A percentile compares a stretch with the other conserved stretches of the same genome.
Evolutionary conservation across 1,140 invertebrate genomes (phyloP).

Genomic region (Polyergus mexicanus): DNA sequence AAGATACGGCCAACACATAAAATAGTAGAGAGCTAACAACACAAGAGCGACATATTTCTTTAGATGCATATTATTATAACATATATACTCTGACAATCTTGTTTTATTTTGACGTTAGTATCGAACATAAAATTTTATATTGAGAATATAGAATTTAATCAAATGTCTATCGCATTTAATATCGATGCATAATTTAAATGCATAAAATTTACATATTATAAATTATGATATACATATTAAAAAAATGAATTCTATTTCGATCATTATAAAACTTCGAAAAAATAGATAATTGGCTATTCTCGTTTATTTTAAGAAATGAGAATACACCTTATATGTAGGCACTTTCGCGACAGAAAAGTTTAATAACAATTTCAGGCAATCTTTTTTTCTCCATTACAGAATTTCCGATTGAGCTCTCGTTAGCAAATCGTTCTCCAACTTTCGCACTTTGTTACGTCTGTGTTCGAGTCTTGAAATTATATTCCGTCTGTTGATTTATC

Average conservation of each 20-base stretch:
- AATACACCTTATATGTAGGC: background rate
- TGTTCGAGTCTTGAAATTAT: slow-evolving; percentile 57
- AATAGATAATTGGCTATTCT: background rate
- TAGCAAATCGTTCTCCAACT: slow-evolving; percentile 54
- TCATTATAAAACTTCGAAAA: background rate
- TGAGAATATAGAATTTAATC: background rate
- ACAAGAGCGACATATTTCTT: background rate
- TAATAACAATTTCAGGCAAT: slow-evolving; percentile 52
- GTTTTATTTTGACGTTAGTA: background rate
- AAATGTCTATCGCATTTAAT: background rate
- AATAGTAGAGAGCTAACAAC: background rate
- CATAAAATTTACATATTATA: background rate
- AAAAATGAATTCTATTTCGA: background rate
- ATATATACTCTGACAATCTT: background rate
- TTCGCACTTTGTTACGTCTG: slow-evolving; percentile 57
- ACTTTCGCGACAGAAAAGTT: slow-evolving; percentile 42
- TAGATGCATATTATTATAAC: background rate
- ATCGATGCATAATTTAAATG: background rate
- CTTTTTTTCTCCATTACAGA: slow-evolving; percentile 50
- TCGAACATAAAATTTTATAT: background rate
- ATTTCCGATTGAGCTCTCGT: slow-evolving; percentile 54
- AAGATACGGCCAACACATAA: slow-evolving; percentile 1
- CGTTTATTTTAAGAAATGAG: slow-evolving; percentile 16
- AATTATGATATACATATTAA: background rate
- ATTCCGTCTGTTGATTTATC: slow-evolving; percentile 64